Conservation (phyloP, 2,888 invertebrate species). For the Drosophila mimetica region DNA sequence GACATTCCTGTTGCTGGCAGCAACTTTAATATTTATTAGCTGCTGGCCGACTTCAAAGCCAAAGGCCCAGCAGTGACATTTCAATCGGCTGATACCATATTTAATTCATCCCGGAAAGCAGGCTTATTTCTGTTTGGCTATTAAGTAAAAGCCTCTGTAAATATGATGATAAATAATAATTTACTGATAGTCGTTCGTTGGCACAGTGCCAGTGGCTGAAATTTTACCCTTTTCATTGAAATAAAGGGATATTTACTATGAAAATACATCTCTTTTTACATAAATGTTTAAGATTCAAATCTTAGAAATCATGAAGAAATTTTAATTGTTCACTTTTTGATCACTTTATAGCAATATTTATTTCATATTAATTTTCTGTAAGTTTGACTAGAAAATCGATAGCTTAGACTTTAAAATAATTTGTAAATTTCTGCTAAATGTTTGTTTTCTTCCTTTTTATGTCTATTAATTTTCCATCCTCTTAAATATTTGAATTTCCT, state of each 20-base stretch:
- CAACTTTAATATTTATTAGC: constrained; percentile 58
- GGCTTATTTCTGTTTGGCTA: constrained; percentile 7
- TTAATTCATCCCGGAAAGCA: constrained; percentile 31
- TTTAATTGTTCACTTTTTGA: too few species aligned
- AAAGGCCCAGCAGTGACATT: constrained; percentile 56
- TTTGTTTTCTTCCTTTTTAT: too few species aligned
- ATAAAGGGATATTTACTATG: too few species aligned
- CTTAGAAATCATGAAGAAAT: neutral
- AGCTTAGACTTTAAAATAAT: too few species aligned
- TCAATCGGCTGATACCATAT: constrained; percentile 27
- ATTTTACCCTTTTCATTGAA: neutral
- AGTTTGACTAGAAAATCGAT: too few species aligned
- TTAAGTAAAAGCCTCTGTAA: constrained; percentile 11
- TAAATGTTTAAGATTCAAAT: too few species aligned
- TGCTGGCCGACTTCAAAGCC: constrained; percentile 29
- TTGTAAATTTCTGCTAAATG: too few species aligned
- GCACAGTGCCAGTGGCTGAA: neutral
- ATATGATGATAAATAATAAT: constrained; percentile 19
- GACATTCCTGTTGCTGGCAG: constrained; percentile 45
- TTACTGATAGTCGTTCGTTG: constrained; percentile 1
- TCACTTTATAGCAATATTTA: too few species aligned
- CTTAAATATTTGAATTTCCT: too few species aligned
- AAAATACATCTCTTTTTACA: too few species aligned
- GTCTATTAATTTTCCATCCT: too few species aligned
- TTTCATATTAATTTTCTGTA: too few species aligned